Base-by-base conservation (phyloP, 2,113 vertebrate genomes). In the Emydocephalus ijimae region DNA sequence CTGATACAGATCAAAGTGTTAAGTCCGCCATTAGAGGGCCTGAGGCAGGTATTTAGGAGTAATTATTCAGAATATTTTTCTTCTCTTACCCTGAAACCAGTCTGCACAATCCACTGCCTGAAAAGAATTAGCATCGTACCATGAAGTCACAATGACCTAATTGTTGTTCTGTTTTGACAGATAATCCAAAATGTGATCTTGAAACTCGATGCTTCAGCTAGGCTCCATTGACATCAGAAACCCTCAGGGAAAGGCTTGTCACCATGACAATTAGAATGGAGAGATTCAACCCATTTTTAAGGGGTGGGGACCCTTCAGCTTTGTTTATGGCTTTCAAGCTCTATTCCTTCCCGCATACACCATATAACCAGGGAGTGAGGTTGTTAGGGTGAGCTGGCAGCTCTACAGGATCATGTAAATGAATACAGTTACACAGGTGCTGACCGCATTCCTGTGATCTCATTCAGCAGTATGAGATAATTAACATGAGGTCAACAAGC, bases 391-490 rank as follows among this genome's bases (percentile, higher is more conserved):
- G 88, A n/a, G 69, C 64, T 59, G 93, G 89, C 90, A 93, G 92
- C 12, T 24, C 50, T 93, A 61, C 89, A 90, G 86, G 88, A 18
- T 14, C 92, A 91, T 69, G 0, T 92, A 4, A 20, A 21, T 39
- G 48, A 1, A 0, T 1, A 20, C 93, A 2, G 0, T 61, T 1
- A 20, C 94, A 87, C 64, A 85, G 91, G 92, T 93, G 93, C 94
- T 20, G 81, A 1, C 15, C 12, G 34, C 34, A 6, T 0, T 48
- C 0, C 0, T 5, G 0, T 18, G 57, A 92, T 93, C 87, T 91
- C 48, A 50, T 94, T 93, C 93, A 91, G 96, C 89, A 91, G 94
- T 92, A 85, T 94, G 94, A 91, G 55, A 52, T 92, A 89, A 95
- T 55, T 1, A 0, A 81, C 69, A 50, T 90, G 89, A 91, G 87